These are phyloP conservation scores for Amia ocellicauda DNA, from an alignment of 2,113 vertebrate species.

Conservation along the genomic window DNA sequence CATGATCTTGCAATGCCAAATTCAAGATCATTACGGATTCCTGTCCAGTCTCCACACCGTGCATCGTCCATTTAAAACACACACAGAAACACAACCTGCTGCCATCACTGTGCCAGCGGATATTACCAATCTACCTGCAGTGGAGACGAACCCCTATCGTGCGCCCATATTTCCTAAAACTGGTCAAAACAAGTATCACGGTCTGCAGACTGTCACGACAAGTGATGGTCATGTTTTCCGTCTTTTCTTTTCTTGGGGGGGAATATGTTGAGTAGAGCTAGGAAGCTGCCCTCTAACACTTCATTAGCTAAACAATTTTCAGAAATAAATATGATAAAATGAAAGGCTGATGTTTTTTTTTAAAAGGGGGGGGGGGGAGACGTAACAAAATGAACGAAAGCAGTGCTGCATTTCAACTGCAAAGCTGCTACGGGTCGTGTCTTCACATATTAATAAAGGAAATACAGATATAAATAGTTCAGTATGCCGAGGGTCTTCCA, in stretches of 20 bases:
- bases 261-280: conserved; percentile 48
- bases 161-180: neutral
- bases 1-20: conserved; percentile 3
- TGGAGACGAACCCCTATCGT: conserved; percentile 2
- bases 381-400: neutral
- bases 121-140: neutral
- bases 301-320: no score
- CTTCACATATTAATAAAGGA: no score
- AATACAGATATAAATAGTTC: no score
- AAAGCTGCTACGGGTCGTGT: neutral
- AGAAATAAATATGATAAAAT: no score
- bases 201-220: neutral
- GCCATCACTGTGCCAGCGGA: neutral
- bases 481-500: no score
- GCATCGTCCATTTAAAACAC: conserved; percentile 4
- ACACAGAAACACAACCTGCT: neutral
- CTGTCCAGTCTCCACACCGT: neutral
- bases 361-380: conserved; percentile 33
- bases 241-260: neutral
- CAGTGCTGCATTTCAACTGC: neutral
- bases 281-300: no score
- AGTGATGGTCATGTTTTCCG: neutral
- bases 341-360: no score
- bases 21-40: conserved; percentile 15
- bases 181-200: neutral